Base-by-base conservation (phyloP, 2,797 vertebrate genomes). In the Cyclopterus lumpus region DNA sequence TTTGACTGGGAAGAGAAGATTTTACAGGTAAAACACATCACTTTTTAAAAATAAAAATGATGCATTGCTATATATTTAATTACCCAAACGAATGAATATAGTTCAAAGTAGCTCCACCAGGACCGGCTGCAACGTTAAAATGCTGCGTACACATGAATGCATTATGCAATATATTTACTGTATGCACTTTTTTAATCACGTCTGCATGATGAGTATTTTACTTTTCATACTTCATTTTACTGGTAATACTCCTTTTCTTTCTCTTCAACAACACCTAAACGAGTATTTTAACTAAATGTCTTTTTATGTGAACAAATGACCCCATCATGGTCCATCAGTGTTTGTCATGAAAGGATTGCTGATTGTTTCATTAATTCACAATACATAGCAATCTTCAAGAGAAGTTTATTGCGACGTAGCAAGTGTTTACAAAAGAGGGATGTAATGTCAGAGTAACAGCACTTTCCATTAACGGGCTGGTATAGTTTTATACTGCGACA, bases 361-460 rank as follows among this genome's bases (percentile, higher is more conserved):
- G 5, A 51, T 9, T 42, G 36, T 2, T 1, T 8, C 3, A 64
- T 48, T 16, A 18, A 73, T 67, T 11, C 14, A 66, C 68, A 83
- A 67, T 18, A 40, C 68, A 53, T 48, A 32, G 60, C 32, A 76
- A 65, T 89, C 57, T 83, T 89, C 55, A 80, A 84, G 86, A 90
- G 73, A 51, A 90, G 76, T 93, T 95, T 94, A 94, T 91, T 93
- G 86, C 83, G 20, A 92, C 86, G 89, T 90, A 86, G 81, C 75
- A 91, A 89, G 81, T 86, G 81, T 88, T 90, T 94, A 89, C 91
- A 93, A 92, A 95, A 94, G 87, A 82, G 70, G 77, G 75, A 84
- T 85, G 78, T 74, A 76, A 83, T 77, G 63, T 81, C 76, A 75
- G 80, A 82, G 30, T 89, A 88, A 87, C 89, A 91, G 77, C 78